These are phyloP conservation scores for Copidosoma aretas DNA, from an alignment of 2,888 invertebrate genomes.

Conservation along the genomic window DNA sequence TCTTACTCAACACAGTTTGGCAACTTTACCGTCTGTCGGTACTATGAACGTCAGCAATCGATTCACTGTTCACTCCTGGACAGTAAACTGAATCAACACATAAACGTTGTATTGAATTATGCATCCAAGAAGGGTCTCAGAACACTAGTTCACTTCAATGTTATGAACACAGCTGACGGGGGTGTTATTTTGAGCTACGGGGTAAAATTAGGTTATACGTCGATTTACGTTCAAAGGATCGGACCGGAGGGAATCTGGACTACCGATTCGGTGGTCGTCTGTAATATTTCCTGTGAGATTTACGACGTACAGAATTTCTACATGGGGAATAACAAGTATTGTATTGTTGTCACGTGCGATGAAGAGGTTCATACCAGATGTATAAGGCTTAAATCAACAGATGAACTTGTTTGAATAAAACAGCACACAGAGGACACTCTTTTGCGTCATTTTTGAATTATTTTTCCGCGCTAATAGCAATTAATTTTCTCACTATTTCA, in stretches of 20 bases:
- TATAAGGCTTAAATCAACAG: neutral
- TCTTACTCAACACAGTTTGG: constrained; percentile 17
- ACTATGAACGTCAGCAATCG: neutral
- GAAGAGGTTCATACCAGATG: constrained; percentile 25
- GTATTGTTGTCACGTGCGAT: constrained; percentile 17
- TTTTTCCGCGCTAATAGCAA: too few relatives aligned
- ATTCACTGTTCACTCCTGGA: constrained; percentile 17
- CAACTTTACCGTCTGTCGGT: constrained; percentile 11
- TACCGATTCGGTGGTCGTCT: constrained; percentile 1
- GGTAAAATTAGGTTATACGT: neutral
- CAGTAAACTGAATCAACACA: neutral
- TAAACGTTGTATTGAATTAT: neutral
- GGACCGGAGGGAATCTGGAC: neutral
- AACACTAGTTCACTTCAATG: neutral
- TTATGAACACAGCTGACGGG: constrained; percentile 9
- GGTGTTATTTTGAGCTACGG: constrained; percentile 1
- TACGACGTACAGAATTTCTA: constrained; percentile 7
- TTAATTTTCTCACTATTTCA: too few relatives aligned
- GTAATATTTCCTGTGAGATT: constrained; percentile 20
- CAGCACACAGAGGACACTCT: too few relatives aligned
- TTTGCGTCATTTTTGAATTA: too few relatives aligned
- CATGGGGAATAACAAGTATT: constrained; percentile 7
- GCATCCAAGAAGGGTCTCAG: neutral
- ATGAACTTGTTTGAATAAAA: too few relatives aligned
- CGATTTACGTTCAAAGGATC: constrained; percentile 19